phyloP scores from a whole-genome alignment of 2,797 vertebrate genomes.

The Apodemus agrarius region DNA sequence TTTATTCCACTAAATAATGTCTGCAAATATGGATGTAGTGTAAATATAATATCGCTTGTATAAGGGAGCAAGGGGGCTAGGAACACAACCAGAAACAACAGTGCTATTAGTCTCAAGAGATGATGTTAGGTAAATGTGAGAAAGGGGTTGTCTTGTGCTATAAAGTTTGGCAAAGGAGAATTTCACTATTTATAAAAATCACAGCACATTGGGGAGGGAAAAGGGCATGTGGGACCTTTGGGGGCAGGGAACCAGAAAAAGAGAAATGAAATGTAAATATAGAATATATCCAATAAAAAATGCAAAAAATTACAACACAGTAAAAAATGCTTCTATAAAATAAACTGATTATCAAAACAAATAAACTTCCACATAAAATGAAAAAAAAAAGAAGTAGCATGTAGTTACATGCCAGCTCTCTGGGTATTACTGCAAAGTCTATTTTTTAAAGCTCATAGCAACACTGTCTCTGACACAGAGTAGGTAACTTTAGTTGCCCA shows the following conservation, averaged over 20 bases:
- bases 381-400: neutral
- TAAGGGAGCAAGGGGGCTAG: neutral
- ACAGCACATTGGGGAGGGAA: no score
- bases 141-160: neutral
- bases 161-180: neutral
- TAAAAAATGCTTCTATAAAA: neutral
- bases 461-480: neutral
- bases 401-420: neutral
- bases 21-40: neutral
- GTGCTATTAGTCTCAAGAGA: neutral
- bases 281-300: no score
- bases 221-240: no score
- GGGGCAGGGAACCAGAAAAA: no score
- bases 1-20: neutral
- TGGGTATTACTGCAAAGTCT: neutral
- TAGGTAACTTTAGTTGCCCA: neutral
- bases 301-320: neutral
- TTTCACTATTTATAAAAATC: slow-evolving; percentile 8
- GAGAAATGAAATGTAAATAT: no score
- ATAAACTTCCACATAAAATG: neutral
- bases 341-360: slow-evolving; percentile 20
- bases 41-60: neutral
- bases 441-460: neutral
- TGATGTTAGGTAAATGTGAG: slow-evolving; percentile 21
- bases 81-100: neutral